Percentiles rank a stretch among this genome's conserved stretches.
Evolutionary conservation across 2,797 vertebrate genomes (phyloP).

Genomic region (Podarcis lilfordi): DNA sequence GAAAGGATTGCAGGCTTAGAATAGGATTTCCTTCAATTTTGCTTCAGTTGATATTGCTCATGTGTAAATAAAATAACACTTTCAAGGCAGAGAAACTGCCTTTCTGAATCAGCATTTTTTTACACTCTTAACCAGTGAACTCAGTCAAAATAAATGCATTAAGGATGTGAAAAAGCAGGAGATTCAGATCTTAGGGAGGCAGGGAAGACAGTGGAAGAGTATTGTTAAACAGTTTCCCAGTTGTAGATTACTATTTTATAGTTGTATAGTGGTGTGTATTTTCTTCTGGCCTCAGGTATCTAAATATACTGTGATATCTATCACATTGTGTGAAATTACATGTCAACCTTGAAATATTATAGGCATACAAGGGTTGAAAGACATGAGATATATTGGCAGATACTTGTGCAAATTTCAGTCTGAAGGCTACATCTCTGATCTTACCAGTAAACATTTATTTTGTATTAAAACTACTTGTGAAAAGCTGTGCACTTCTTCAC

Average conservation of each 20-base stretch:
- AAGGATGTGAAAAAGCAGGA: not conserved
- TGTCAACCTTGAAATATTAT: slow-evolving; percentile 32
- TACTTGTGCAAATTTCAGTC: slow-evolving; percentile 16
- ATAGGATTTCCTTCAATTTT: slow-evolving; percentile 30
- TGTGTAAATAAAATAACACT: slow-evolving; percentile 20
- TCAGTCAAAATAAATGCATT: not conserved
- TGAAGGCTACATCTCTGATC: slow-evolving; percentile 15
- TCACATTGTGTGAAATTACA: slow-evolving; percentile 32
- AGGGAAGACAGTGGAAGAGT: slow-evolving; percentile 8
- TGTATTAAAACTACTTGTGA: slow-evolving; percentile 25
- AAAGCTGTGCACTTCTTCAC: not conserved
- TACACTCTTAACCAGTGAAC: slow-evolving; percentile 8
- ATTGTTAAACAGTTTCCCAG: not conserved
- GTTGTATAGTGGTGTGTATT: not conserved
- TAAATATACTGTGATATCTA: slow-evolving; percentile 31
- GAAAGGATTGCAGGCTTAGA: not conserved
- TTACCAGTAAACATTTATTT: slow-evolving; percentile 12
- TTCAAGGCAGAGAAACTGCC: not conserved
- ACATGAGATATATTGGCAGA: slow-evolving; percentile 9
- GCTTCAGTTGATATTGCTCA: not conserved
- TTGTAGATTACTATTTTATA: slow-evolving; percentile 32
- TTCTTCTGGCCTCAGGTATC: slow-evolving; percentile 5
- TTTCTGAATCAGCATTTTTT: not conserved
- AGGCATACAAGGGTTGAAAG: slow-evolving; percentile 28
- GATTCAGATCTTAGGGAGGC: not conserved